A percentile compares a stretch with the other conserved stretches of the same genome.
Evolutionary conservation across 2,113 vertebrate species (phyloP).

Genomic region (Gnathonemus longibarbis): DNA sequence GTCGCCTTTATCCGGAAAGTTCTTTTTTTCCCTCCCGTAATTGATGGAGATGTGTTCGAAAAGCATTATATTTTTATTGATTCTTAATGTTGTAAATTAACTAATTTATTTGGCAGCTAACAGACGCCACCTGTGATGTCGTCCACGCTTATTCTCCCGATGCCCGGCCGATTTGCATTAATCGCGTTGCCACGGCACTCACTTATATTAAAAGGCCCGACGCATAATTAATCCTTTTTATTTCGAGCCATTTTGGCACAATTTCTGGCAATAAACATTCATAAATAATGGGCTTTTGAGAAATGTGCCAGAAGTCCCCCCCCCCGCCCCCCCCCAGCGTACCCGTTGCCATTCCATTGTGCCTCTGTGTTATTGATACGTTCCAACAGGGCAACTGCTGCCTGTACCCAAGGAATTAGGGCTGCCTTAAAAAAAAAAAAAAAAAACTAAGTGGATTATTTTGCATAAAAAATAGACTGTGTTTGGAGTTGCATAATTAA

Average conservation of each 20-base stretch:
- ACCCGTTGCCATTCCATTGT: constrained; percentile 70
- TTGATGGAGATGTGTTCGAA: constrained; percentile 86
- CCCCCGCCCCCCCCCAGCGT: constrained; percentile 48
- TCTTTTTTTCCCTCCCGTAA: constrained; percentile 40
- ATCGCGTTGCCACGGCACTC: constrained; percentile 92
- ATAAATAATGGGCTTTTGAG: constrained; percentile 83
- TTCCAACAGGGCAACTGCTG: constrained; percentile 65
- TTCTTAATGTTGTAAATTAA: constrained; percentile 99
- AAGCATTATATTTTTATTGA: constrained; percentile 99
- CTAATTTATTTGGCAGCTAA: constrained; percentile 89
- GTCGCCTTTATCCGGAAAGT: constrained; percentile 33
- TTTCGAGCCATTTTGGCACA: constrained; percentile 97
- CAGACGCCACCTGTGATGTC: constrained; percentile 77
- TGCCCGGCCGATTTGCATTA: constrained; percentile 86
- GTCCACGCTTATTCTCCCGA: constrained; percentile 79
- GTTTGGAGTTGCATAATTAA: constrained; percentile 91
- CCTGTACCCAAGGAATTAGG: constrained; percentile 63
- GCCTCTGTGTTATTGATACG: constrained; percentile 83
- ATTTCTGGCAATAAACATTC: constrained; percentile 98
- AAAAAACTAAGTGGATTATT: constrained; percentile 97
- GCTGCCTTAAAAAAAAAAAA: constrained; percentile 60
- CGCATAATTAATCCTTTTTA: constrained; percentile 92
- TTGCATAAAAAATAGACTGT: constrained; percentile 95
- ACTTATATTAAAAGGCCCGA: constrained; percentile 98
- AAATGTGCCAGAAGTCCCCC: constrained; percentile 70